Evolutionary conservation across 35 echinoderm and acorn worm genomes (phyloP), one percentile per base, ranked within the genome.

Genomic region (Ptychodera flava): DNA sequence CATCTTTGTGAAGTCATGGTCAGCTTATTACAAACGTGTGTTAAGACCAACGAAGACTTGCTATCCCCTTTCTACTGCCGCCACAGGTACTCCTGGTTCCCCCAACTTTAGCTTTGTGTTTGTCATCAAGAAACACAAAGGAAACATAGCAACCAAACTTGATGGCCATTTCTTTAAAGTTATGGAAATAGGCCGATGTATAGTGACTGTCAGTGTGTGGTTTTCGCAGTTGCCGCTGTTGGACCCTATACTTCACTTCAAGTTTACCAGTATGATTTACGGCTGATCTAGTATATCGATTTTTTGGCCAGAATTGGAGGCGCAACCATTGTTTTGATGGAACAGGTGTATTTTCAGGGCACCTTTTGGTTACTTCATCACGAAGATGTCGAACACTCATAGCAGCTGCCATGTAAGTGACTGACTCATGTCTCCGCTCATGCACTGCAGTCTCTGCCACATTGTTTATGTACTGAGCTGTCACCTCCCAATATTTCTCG

Each of bases 301-400:
- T 1, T 52, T 34, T 88, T 0, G 52, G 84, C 84, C 84, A 85
- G 31, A 85, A 85, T 29, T 85, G 84, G 15, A 85, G n/a, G 2
- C 87, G 29, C 38, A 88, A 52, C 87, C 35, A 88, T 31, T 82
- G 87, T 16, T 35, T 28, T 35, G 16, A 35, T 33, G 86, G 86
- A 33, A 88, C 80, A 16, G 77, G 16, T 16, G 87, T 88, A 31
- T 37, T 36, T 33, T 88, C 87, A 31, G 87, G 78, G 45, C 79
- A 88, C 31, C 80, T 15, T 32, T 88, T 81, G 35, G 29, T 88
- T 0, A 88, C 87, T 88, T 88, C 77, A 12, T 88, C 87, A 82
- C 82, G 87, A 29, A 88, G 30, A 28, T 88, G 77, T 1, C 45
- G 28, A 16, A 80, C 38, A 76, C 87, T 88, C 35, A 88, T 33